Percentiles rank a stretch among this genome's conserved stretches.
phyloP scores from a whole-genome alignment of 1,140 invertebrate species.

The Diorhabda sublineata region DNA sequence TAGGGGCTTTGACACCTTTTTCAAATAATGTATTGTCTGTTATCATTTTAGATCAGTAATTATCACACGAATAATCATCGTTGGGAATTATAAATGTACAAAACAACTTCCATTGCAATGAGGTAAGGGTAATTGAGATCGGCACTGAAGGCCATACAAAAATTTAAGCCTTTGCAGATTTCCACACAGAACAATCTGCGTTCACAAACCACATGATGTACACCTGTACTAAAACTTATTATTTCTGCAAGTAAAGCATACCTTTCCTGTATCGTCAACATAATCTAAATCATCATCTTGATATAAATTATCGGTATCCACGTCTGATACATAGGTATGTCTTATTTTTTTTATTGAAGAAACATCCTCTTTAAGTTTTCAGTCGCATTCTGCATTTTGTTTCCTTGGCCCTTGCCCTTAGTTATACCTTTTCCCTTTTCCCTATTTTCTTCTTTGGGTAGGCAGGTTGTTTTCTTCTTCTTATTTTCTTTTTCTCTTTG shows the following conservation, averaged over 20 bases:
- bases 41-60: slow-evolving; percentile 7
- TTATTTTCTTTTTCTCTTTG: not conserved
- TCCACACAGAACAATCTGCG: slow-evolving; percentile 35
- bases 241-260: slow-evolving; percentile 35
- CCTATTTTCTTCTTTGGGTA: slow-evolving; percentile 4
- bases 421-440: slow-evolving; percentile 2
- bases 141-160: slow-evolving; percentile 3
- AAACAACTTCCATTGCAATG: slow-evolving; percentile 16
- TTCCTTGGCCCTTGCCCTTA: slow-evolving; percentile 14
- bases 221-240: slow-evolving; percentile 40
- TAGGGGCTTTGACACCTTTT: too few species aligned
- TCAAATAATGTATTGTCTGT: not conserved
- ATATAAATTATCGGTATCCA: slow-evolving; percentile 30
- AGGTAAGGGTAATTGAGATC: slow-evolving; percentile 16
- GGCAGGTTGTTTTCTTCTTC: not conserved
- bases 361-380: slow-evolving; percentile 12
- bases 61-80: slow-evolving; percentile 2
- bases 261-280: slow-evolving; percentile 32
- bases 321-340: slow-evolving; percentile 25
- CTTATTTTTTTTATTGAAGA: slow-evolving; percentile 7
- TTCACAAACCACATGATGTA: slow-evolving; percentile 37
- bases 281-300: slow-evolving; percentile 36
- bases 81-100: slow-evolving; percentile 11
- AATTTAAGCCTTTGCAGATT: slow-evolving; percentile 19
- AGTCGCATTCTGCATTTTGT: slow-evolving; percentile 14